These are phyloP conservation scores for Seladonia tumulorum DNA, from an alignment of 2,888 invertebrate species.

Conservation along the genomic window DNA sequence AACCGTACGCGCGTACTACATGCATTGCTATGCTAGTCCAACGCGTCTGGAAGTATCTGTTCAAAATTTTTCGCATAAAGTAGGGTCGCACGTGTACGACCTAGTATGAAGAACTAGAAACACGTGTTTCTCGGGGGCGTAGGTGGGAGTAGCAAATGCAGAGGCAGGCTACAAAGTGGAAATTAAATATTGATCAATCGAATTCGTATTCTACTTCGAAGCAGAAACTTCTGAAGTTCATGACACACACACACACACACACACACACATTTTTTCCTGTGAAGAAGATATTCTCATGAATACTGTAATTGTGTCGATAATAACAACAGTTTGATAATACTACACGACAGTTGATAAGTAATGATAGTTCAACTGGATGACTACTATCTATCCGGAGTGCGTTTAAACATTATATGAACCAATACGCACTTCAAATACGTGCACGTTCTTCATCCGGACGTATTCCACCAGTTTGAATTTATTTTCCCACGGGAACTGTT, in stretches of 20 bases:
- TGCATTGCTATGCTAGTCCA: not conserved
- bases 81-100: not conserved
- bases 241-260: too few relatives aligned
- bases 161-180: not conserved
- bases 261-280: not conserved
- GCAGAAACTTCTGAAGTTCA: not conserved
- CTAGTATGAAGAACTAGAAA: not conserved
- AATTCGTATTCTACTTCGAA: not conserved
- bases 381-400: not conserved
- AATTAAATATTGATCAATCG: not conserved
- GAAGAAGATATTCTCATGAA: constrained; percentile 19
- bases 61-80: not conserved
- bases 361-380: constrained; percentile 32
- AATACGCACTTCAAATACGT: constrained; percentile 17
- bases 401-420: constrained; percentile 4
- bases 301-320: constrained; percentile 16
- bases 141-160: not conserved
- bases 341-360: constrained; percentile 39
- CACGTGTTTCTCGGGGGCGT: not conserved
- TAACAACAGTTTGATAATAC: constrained; percentile 30
- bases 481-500: constrained; percentile 24
- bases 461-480: constrained; percentile 42
- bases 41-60: not conserved
- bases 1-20: not conserved
- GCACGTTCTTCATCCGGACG: constrained; percentile 20